These are phyloP conservation scores for Leptothorax acervorum DNA, from an alignment of 2,888 invertebrate species.

Conservation along the genomic window DNA sequence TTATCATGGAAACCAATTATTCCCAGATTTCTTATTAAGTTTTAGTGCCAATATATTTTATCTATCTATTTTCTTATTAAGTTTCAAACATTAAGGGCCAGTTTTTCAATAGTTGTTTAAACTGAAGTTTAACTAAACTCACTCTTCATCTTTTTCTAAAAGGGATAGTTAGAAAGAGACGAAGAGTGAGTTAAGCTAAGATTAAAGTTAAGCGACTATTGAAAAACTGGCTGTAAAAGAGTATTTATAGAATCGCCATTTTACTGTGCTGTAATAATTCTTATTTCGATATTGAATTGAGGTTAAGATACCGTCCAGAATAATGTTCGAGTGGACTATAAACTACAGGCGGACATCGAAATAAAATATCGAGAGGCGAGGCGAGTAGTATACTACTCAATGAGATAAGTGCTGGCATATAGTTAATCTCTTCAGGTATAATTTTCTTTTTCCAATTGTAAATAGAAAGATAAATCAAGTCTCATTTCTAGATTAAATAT, in stretches of 20 bases:
- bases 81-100: neutral
- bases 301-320: slow-evolving; percentile 19
- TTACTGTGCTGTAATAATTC: slow-evolving; percentile 1
- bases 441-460: neutral
- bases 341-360: neutral
- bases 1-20: neutral
- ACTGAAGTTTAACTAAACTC: too few species aligned
- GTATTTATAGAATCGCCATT: slow-evolving; percentile 15
- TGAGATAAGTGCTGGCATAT: neutral
- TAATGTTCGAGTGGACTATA: slow-evolving; percentile 10
- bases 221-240: too few species aligned
- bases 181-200: too few species aligned
- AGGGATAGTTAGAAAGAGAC: too few species aligned
- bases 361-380: neutral
- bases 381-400: neutral
- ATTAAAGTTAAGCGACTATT: too few species aligned
- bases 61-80: slow-evolving; percentile 16
- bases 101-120: too few species aligned
- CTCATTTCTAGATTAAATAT: neutral
- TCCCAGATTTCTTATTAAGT: neutral
- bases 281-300: slow-evolving; percentile 28
- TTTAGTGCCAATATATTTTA: neutral
- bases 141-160: too few species aligned
- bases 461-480: slow-evolving; percentile 6
- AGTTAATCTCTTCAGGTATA: neutral